Percentiles rank a stretch among this genome's conserved stretches.
Evolutionary conservation across 2,113 vertebrate species (phyloP).

Genomic region (Peromyscus polionotus): DNA sequence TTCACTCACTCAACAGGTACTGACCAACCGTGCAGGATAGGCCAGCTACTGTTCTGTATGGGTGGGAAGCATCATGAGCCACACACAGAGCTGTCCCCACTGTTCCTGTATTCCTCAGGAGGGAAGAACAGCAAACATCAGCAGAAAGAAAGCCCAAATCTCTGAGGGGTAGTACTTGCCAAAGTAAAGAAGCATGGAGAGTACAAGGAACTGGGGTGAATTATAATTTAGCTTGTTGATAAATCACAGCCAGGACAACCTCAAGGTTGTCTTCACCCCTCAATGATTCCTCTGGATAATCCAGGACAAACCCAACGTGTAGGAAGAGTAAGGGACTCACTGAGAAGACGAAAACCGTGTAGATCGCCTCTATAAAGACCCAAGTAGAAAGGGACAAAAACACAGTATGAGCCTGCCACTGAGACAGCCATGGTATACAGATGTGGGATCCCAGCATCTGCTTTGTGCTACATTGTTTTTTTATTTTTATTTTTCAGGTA

Average conservation of each 20-base stretch:
- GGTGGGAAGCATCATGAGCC: background rate
- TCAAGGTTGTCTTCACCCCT: background rate
- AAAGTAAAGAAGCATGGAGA: conserved; percentile 4
- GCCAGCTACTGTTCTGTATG: background rate
- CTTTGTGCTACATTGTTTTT: background rate
- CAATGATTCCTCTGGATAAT: background rate
- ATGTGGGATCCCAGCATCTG: background rate
- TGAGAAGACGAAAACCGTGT: background rate
- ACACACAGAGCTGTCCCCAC: background rate
- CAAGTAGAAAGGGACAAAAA: background rate
- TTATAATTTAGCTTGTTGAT: background rate
- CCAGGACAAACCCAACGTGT: background rate
- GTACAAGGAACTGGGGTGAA: background rate
- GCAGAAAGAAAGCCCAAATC: background rate
- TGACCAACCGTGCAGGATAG: background rate
- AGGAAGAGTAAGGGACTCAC: background rate
- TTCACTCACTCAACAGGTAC: background rate
- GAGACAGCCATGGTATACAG: background rate
- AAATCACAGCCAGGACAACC: background rate
- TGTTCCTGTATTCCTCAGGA: background rate
- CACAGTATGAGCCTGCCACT: background rate
- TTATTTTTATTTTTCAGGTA: conserved; percentile 14
- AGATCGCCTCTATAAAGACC: background rate
- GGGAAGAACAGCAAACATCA: background rate
- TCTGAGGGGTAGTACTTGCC: background rate